Base-by-base conservation (phyloP, 92 coral and sea anemone genomes). In the Zoanthus sansibaricus region DNA sequence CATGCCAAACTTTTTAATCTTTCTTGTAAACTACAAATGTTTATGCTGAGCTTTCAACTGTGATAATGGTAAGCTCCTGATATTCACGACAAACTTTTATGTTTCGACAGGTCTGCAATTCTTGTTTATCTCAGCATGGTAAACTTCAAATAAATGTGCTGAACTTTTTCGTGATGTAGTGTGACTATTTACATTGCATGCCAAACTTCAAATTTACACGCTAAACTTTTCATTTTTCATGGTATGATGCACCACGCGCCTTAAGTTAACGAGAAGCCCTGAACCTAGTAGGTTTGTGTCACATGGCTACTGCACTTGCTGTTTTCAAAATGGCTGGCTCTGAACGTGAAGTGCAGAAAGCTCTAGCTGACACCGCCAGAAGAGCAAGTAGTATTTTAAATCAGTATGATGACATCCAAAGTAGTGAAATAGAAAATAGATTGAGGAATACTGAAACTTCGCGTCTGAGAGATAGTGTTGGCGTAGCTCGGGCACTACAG, bases 171-270 rank as follows among this genome's bases (percentile, higher is more conserved):
- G 45, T 9, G 75, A 16, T 10, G 75, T 70, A 32, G 75, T 70
- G 12, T 5, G 16, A 32, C 75, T 70, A 25, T 70, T 70, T 72
- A 72, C 77, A 72, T n/a, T 72, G 77, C 55, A 54, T 72, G 25
- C 1, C 54, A 72, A 72, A 72, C 54, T 72, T 72, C 77, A 72
- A 42, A 72, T 72, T 31, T 72, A 54, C 77, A 44, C 45, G 54
- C 55, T 72, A 72, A 72, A 72, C 42, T 67, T 67, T 67, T 67
- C 37, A 67, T 67, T 72, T 44, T 21, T 52, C 44, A 72, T 72
- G 77, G 55, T 72, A 72, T 72, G 77, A 72, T 72, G 77, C 77
- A 72, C 20, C 55, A 56, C 55, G 77, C 55, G 55, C 77, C 77
- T 14, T 72, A 56, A 12, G 56, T 15, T 44, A 72, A 72, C 25